phyloP scores from a whole-genome alignment of 92 coral and sea anemone species.

The Actinostola sp. region DNA sequence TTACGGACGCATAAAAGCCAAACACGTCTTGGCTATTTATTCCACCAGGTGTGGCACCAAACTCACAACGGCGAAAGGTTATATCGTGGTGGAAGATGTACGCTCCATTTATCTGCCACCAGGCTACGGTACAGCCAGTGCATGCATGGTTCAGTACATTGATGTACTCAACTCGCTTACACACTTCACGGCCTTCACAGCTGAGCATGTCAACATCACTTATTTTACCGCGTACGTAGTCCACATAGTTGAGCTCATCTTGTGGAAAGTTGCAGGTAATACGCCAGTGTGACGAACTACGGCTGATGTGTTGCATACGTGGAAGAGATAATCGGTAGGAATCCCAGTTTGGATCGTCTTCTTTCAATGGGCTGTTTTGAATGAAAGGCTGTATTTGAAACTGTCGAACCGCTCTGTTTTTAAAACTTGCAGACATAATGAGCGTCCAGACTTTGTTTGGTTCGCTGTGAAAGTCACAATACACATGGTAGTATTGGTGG shows the following conservation, averaged over 20 bases:
- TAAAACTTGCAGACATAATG: too few species aligned
- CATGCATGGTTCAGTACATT: constrained; percentile 56
- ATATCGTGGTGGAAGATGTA: constrained; percentile 44
- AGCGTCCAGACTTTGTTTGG: too few species aligned
- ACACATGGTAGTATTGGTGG: too few species aligned
- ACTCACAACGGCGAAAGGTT: neutral
- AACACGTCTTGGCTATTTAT: constrained; percentile 38
- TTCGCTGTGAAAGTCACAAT: too few species aligned
- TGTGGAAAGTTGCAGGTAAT: constrained; percentile 13
- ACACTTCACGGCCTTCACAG: constrained; percentile 5
- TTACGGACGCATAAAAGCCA: constrained; percentile 22
- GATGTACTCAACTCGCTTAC: constrained; percentile 54
- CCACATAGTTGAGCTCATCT: neutral
- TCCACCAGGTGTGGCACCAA: constrained; percentile 19
- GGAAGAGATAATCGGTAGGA: too few species aligned
- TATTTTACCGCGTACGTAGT: constrained; percentile 16
- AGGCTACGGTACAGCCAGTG: constrained; percentile 15
- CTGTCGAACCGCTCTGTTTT: too few species aligned
- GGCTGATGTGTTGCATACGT: too few species aligned
- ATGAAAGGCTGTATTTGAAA: too few species aligned
- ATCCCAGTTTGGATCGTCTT: too few species aligned
- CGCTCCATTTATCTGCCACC: constrained; percentile 39
- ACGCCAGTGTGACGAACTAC: constrained; percentile 25
- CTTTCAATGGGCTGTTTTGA: too few species aligned
- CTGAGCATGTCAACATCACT: neutral